phyloP scores from a whole-genome alignment of 2,797 vertebrate species.

The Ctenopoma multispine region DNA sequence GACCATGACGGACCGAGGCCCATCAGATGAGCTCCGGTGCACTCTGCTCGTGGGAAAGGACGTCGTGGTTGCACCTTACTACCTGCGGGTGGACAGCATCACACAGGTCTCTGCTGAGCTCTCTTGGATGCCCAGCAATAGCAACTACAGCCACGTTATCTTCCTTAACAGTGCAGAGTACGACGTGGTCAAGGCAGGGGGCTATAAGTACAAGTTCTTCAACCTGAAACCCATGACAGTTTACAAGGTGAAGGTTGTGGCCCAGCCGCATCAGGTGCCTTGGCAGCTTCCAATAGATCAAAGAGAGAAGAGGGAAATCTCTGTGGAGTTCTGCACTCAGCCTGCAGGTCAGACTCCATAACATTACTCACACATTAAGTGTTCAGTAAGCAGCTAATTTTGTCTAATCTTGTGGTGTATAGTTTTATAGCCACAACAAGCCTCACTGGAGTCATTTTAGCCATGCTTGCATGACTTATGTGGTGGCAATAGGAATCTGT shows the following conservation, averaged over 20 bases:
- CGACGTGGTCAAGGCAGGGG: constrained; percentile 91
- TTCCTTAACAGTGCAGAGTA: constrained; percentile 96
- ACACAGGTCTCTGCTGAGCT: constrained; percentile 93
- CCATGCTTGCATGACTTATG: neutral
- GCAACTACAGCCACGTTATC: constrained; percentile 96
- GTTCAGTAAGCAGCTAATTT: constrained; percentile 4
- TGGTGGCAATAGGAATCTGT: neutral
- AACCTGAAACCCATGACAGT: constrained; percentile 92
- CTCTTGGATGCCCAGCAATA: constrained; percentile 96
- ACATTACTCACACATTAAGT: constrained; percentile 15
- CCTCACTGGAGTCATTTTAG: constrained; percentile 8
- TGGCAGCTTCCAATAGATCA: constrained; percentile 98
- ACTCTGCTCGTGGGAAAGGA: constrained; percentile 95
- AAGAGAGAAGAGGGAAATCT: constrained; percentile 93
- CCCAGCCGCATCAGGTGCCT: constrained; percentile 98
- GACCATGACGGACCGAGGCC: constrained; percentile 91
- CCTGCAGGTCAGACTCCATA: constrained; percentile 88
- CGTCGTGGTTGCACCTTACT: constrained; percentile 94
- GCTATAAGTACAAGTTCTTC: constrained; percentile 94
- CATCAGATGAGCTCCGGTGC: constrained; percentile 93
- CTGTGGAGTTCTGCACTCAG: constrained; percentile 95
- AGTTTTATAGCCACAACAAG: neutral
- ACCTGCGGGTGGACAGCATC: constrained; percentile 91
- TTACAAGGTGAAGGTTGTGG: constrained; percentile 94
- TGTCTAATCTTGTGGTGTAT: neutral